Percentiles rank a stretch among this genome's conserved stretches.
These are phyloP conservation scores for Baryphthengus martii DNA, from an alignment of 2,113 vertebrate genomes.

Conservation along the genomic window DNA sequence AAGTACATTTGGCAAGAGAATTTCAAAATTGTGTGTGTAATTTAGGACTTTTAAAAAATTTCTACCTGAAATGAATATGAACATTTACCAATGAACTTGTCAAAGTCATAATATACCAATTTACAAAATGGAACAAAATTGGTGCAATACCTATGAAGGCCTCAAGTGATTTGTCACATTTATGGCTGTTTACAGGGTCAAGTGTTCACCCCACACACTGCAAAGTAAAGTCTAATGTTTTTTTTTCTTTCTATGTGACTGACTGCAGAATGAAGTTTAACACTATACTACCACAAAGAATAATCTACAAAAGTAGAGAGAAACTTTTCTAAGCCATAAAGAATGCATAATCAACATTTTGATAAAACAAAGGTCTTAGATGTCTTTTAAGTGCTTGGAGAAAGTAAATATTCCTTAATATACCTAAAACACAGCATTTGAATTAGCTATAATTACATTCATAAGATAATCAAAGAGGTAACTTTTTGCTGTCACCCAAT, in stretches of 20 bases:
- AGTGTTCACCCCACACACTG: neutral
- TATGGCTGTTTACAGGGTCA: neutral
- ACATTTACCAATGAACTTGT: neutral
- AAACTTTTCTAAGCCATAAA: neutral
- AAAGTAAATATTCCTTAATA: neutral
- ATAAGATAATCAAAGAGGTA: neutral
- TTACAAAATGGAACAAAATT: neutral
- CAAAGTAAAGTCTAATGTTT: neutral
- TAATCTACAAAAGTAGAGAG: neutral
- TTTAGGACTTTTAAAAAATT: constrained; percentile 5
- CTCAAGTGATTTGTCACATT: neutral
- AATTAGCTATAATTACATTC: neutral
- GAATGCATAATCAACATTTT: neutral
- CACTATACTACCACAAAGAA: neutral
- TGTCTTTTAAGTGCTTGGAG: neutral
- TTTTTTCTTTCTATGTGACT: neutral
- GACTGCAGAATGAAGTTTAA: neutral
- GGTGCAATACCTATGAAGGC: neutral
- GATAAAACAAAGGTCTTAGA: neutral
- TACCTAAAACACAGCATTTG: neutral
- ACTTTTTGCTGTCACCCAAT: neutral
- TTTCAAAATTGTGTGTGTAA: neutral
- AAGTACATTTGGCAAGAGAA: neutral
- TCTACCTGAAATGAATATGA: neutral
- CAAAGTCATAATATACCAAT: neutral